Base-by-base conservation (phyloP, 2,888 invertebrate species). In the Tachystola acroxantha region DNA sequence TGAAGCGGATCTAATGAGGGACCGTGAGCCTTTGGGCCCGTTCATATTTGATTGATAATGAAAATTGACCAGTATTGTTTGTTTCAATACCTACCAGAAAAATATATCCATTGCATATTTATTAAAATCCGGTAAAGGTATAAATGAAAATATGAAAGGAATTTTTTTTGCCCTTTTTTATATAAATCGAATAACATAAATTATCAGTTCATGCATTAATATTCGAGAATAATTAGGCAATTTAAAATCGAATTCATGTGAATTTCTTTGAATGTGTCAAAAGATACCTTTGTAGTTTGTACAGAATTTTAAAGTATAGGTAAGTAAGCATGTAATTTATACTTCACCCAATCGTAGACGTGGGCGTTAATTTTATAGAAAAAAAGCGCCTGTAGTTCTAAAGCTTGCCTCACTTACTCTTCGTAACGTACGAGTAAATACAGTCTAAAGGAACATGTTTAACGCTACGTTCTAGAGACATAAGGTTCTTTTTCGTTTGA, bases 381-480 rank as follows among this genome's bases (percentile, higher is more conserved):
- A 69, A 73, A 75, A 73, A 72, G 69, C 79, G 80, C 77, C 77
- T 81, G 74, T 78, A 76, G 75, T 77, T 76, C 77, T 75, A 13
- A 20, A 26, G 27, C 25, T 33, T 7, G 7, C 33, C 20, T 33
- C 12, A 24, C 26, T 26, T 16, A 24, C 24, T 24, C 22, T 13
- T n/a, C 24, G n/a, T n/a, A n/a, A n/a, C n/a, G n/a, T n/a, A n/a
- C n/a, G n/a, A n/a, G n/a, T n/a, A n/a, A n/a, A n/a, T 30, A 10
- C 31, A 7, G 3, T 27, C 13, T 1, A 19, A 16, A 16, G 10
- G 16, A 28, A 28, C 5, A 6, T 16, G n/a, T n/a, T n/a, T 3
- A 1, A 13, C 5, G 4, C 12, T 5, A 7, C 7, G 7, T 7
- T 2, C 16, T 2, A 26, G 58, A 54, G 53, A 55, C 45, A 56